Percentiles rank a stretch among this genome's conserved stretches.
Evolutionary conservation across 2,797 vertebrate species (phyloP).

Genomic region (Myotis vivesi): DNA sequence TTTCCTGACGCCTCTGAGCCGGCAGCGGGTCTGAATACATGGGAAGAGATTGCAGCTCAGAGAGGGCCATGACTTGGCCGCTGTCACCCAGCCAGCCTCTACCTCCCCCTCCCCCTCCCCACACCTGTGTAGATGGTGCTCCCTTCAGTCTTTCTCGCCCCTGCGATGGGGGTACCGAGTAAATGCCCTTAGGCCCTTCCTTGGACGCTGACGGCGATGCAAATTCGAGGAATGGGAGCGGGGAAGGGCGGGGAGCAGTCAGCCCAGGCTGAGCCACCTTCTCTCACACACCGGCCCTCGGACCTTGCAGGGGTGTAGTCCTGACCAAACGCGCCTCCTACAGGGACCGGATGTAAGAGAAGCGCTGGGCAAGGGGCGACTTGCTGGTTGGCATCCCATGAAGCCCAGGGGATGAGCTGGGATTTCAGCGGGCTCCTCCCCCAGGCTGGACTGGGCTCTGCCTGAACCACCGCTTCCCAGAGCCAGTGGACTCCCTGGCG

Average conservation of each 20-base stretch:
- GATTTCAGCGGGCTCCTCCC: not conserved
- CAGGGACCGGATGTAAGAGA: not conserved
- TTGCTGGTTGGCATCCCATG: fast-evolving
- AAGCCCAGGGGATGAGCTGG: not conserved
- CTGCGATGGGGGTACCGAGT: fast-evolving
- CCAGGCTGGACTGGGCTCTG: not conserved
- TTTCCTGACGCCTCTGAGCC: not conserved
- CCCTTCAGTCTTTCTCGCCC: not conserved
- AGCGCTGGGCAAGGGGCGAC: not conserved
- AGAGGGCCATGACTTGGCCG: not conserved
- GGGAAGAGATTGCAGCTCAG: not conserved
- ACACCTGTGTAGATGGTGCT: fast-evolving
- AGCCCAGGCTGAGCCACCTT: not conserved
- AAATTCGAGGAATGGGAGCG: not conserved
- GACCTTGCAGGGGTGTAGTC: not conserved
- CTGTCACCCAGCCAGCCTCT: not conserved
- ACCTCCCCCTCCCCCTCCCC: no score
- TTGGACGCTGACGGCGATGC: not conserved
- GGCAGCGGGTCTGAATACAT: not conserved
- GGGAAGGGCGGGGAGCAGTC: not conserved
- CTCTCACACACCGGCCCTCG: not conserved
- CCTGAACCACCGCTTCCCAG: not conserved
- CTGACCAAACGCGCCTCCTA: not conserved
- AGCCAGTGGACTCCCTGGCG: not conserved
- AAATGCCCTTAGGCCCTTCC: not conserved